phyloP scores from a whole-genome alignment of 2,888 invertebrate genomes.

The Dolichopus griseipennis region DNA sequence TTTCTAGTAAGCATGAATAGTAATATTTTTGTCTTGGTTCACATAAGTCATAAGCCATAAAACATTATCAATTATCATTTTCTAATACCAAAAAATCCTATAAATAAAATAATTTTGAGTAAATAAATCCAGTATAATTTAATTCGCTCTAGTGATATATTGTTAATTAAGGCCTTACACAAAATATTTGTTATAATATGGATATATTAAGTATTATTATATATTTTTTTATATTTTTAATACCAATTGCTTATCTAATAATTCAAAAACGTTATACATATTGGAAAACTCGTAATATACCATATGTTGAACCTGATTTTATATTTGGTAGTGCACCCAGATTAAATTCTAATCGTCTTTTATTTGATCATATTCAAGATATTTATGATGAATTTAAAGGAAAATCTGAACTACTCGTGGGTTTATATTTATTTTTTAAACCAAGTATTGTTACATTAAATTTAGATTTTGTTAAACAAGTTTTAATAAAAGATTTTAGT shows the following conservation, averaged over 20 bases:
- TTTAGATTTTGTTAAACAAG: constrained; percentile 34
- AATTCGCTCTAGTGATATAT: no score
- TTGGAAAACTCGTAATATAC: not conserved
- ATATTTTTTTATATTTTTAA: not conserved
- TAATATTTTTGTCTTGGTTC: not conserved
- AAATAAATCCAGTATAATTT: no score
- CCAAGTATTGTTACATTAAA: constrained; percentile 30
- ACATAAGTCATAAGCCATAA: no score
- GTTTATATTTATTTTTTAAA: constrained; percentile 26
- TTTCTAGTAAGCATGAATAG: not conserved
- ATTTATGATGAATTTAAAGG: constrained; percentile 8
- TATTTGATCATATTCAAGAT: not conserved
- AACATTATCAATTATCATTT: no score
- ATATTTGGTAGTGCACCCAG: not conserved
- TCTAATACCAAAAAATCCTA: no score
- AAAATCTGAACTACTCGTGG: not conserved
- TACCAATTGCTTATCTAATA: not conserved
- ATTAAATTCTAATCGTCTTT: not conserved
- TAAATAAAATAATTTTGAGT: no score
- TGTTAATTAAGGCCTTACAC: no score
- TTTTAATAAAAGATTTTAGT: constrained; percentile 40
- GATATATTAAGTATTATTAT: not conserved
- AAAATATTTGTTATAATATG: not conserved
- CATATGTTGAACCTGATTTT: not conserved
- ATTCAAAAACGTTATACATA: constrained; percentile 2